These are phyloP conservation scores for Octodonta nipae DNA, from an alignment of 2,888 invertebrate genomes.

Conservation along the genomic window DNA sequence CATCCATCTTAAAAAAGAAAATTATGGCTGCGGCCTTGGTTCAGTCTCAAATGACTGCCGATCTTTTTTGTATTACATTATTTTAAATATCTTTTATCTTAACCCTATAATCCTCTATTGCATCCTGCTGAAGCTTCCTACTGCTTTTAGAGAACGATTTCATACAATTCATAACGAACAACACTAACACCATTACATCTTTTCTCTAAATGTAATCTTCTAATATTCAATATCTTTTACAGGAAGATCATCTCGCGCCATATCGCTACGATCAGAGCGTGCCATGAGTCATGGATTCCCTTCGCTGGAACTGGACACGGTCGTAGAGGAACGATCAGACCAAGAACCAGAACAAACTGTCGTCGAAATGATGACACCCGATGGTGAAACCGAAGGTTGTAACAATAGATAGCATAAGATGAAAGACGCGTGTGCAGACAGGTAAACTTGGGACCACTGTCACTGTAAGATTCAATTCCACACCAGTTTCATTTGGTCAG, in stretches of 20 bases:
- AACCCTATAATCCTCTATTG: too few relatives aligned
- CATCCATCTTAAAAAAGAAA: too few relatives aligned
- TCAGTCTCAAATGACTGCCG: too few relatives aligned
- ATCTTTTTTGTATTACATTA: too few relatives aligned
- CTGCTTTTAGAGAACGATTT: too few relatives aligned
- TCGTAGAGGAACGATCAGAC: slow-evolving; percentile 71
- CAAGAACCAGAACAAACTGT: slow-evolving; percentile 45
- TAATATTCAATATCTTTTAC: too few relatives aligned
- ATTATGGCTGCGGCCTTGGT: too few relatives aligned
- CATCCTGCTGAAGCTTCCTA: too few relatives aligned
- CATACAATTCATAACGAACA: too few relatives aligned
- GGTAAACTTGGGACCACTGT: slow-evolving; percentile 19
- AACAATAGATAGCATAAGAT: slow-evolving; percentile 30
- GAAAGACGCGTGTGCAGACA: slow-evolving; percentile 26
- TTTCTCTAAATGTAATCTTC: background rate
- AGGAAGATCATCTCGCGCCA: slow-evolving; percentile 45
- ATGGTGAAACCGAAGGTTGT: slow-evolving; percentile 21
- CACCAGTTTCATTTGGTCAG: too few relatives aligned
- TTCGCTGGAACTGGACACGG: slow-evolving; percentile 67
- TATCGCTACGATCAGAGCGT: slow-evolving; percentile 49
- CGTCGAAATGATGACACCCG: slow-evolving; percentile 34
- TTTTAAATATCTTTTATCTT: too few relatives aligned
- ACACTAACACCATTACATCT: background rate
- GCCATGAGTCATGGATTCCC: slow-evolving; percentile 62
- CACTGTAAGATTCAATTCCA: too few relatives aligned